Conservation (phyloP, 2,797 vertebrate genomes). For the Cuniculus paca region DNA sequence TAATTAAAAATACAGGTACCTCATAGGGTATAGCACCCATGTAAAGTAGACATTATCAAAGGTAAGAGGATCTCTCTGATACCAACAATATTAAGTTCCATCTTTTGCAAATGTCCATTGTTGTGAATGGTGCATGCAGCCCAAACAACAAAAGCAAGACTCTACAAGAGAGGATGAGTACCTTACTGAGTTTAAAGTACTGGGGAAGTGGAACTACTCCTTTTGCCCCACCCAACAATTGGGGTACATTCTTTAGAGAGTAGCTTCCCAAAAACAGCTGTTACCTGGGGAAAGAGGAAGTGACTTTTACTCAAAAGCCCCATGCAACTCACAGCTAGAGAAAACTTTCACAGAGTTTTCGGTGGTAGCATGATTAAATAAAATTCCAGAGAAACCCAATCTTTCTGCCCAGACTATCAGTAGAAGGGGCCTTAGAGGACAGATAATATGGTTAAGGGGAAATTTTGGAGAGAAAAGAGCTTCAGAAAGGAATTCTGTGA, state of each 20-base stretch:
- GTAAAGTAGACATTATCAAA: constrained; percentile 28
- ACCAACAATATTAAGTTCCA: neutral
- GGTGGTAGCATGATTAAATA: neutral
- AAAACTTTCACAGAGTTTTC: neutral
- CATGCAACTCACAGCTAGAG: neutral
- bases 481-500: neutral
- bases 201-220: neutral
- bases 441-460: neutral
- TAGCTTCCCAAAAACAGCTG: neutral
- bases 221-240: neutral
- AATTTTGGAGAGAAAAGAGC: neutral
- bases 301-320: neutral
- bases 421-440: neutral
- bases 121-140: neutral
- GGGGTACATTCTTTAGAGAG: neutral
- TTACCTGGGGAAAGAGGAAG: constrained; percentile 13
- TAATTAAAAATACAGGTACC: neutral
- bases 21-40: neutral
- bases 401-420: neutral
- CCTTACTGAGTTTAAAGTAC: neutral
- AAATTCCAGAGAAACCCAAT: neutral
- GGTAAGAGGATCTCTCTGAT: neutral
- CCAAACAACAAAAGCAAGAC: neutral
- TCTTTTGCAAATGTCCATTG: neutral
- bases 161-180: neutral